phyloP scores from a whole-genome alignment of 64 coral and sea anemone species.

The Catalaphyllia jardinei region DNA sequence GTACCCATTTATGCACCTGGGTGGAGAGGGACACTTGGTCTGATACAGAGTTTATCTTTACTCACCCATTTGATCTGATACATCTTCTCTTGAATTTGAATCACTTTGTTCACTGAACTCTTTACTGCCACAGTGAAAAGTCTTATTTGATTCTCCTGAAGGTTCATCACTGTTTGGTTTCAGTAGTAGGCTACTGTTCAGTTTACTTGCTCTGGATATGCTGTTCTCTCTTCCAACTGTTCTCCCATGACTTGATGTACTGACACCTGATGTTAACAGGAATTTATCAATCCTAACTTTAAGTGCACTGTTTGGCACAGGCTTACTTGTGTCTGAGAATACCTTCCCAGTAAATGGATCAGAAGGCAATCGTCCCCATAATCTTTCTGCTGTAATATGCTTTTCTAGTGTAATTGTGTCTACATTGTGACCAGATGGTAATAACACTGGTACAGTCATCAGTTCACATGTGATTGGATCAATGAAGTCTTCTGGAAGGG shows the following conservation, averaged over 20 bases:
- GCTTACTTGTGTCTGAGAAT: slow-evolving; percentile 69
- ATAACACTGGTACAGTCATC: slow-evolving; percentile 92
- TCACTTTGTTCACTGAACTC: not conserved
- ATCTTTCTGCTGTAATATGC: slow-evolving; percentile 71
- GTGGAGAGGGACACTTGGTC: no score
- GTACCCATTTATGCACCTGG: no score
- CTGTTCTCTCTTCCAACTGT: slow-evolving; percentile 66
- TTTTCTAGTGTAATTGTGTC: slow-evolving; percentile 89
- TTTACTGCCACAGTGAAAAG: not conserved
- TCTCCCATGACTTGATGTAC: slow-evolving; percentile 58
- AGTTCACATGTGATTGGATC: slow-evolving; percentile 93
- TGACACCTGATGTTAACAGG: slow-evolving; percentile 65
- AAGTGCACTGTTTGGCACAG: slow-evolving; percentile 84
- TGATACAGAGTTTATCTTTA: no score
- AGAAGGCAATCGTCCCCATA: slow-evolving; percentile 81
- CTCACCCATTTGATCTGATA: slow-evolving; percentile 2
- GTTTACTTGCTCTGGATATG: not conserved
- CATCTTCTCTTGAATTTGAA: not conserved
- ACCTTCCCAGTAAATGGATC: slow-evolving; percentile 97
- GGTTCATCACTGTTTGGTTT: not conserved
- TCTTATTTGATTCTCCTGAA: not conserved
- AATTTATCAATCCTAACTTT: slow-evolving; percentile 96
- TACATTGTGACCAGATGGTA: slow-evolving; percentile 91
- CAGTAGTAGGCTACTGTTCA: not conserved
- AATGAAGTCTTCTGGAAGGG: slow-evolving; percentile 87